A percentile compares a stretch with the other conserved stretches of the same genome.
phyloP scores from a whole-genome alignment of 2,797 vertebrate species.

The Triplophysa bombifrons region DNA sequence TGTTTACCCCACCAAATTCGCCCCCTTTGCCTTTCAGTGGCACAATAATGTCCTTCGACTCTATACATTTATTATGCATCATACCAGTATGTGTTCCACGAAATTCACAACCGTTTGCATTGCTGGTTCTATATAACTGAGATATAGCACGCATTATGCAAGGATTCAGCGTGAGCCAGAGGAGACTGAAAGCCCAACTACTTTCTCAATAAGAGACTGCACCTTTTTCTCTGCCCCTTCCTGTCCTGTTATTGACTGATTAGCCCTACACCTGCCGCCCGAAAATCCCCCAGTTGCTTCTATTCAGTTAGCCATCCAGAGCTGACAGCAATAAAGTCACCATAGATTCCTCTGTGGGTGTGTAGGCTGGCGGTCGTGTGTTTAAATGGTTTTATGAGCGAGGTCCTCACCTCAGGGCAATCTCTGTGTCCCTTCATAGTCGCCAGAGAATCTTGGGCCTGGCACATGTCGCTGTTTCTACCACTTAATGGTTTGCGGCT shows the following conservation, averaged over 20 bases:
- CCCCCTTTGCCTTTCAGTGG: conserved; percentile 16
- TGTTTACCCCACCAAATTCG: conserved; percentile 62
- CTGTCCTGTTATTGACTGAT: conserved; percentile 67
- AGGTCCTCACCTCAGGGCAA: conserved; percentile 29
- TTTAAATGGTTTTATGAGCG: conserved; percentile 39
- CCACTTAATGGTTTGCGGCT: conserved; percentile 33
- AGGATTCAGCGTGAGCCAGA: background rate
- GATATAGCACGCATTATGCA: no score
- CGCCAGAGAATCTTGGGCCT: conserved; percentile 32
- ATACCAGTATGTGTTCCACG: no score
- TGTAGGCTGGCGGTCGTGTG: conserved; percentile 50
- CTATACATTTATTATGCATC: no score
- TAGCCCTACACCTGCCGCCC: conserved; percentile 74
- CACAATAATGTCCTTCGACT: no score
- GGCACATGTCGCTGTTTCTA: background rate
- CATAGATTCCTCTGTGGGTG: conserved; percentile 45
- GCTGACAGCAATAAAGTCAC: conserved; percentile 71
- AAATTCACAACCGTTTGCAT: no score
- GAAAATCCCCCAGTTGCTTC: conserved; percentile 68
- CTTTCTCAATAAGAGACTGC: conserved; percentile 19
- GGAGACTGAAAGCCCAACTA: conserved; percentile 5
- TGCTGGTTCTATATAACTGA: background rate
- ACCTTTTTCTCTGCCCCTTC: conserved; percentile 18
- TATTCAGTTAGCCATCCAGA: conserved; percentile 66
- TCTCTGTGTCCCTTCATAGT: conserved; percentile 22